A percentile compares a stretch with the other conserved stretches of the same genome.
Conservation (phyloP, 2,113 vertebrate species). For the Neoarius graeffei region DNA sequence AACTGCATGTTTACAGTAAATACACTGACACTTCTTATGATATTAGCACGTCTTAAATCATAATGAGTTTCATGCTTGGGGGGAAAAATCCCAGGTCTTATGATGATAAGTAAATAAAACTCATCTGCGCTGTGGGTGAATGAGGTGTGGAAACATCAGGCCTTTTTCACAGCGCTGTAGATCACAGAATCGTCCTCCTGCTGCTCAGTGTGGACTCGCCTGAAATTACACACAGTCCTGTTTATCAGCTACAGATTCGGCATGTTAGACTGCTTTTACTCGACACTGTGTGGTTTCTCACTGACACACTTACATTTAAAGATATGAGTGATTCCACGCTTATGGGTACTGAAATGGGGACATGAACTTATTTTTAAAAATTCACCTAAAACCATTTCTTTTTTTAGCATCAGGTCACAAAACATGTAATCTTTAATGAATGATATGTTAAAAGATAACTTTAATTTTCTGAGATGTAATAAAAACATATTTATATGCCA, state of each 20-base stretch:
- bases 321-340: no score
- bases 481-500: no score
- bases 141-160: background rate
- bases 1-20: background rate
- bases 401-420: no score
- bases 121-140: background rate
- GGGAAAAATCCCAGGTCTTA: background rate
- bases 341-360: no score
- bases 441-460: no score
- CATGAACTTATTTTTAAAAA: no score
- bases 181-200: background rate
- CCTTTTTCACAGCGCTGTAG: background rate
- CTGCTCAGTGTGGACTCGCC: background rate
- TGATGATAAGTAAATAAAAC: background rate
- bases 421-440: no score
- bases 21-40: background rate
- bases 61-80: background rate
- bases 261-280: no score
- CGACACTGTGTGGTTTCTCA: no score
- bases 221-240: slow-evolving; percentile 20
- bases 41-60: background rate
- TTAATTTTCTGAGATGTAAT: no score
- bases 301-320: no score
- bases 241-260: background rate
- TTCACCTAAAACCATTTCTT: no score